Evolutionary conservation across 2,113 vertebrate species (phyloP).

Genomic region (Diphyllodes magnificus): DNA sequence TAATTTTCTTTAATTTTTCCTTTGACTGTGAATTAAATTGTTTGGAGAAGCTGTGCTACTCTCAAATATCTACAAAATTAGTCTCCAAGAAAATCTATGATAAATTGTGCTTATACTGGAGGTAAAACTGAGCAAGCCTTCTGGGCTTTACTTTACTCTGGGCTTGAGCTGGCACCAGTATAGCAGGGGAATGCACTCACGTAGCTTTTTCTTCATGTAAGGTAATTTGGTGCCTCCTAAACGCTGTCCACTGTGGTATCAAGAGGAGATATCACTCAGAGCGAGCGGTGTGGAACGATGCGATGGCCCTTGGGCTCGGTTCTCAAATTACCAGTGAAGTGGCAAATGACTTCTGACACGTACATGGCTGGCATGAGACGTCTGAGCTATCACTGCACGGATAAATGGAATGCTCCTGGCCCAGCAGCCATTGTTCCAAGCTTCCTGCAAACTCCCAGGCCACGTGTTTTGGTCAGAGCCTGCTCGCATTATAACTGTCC

Average conservation of each 20-base stretch:
- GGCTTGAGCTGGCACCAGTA: background rate
- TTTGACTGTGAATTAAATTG: background rate
- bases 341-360: background rate
- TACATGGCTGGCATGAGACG: fast-evolving
- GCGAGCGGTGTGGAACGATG: fast-evolving
- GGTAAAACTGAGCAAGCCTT: background rate
- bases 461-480: background rate
- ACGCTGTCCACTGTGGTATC: background rate
- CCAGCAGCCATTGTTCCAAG: background rate
- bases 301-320: fast-evolving
- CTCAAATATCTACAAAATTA: background rate
- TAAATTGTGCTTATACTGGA: background rate
- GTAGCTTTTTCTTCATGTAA: background rate
- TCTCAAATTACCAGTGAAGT: background rate
- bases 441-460: background rate
- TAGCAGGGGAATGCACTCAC: background rate
- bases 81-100: background rate
- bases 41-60: background rate
- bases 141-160: background rate
- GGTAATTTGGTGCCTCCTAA: background rate
- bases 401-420: background rate
- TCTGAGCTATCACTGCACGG: background rate
- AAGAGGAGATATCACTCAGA: background rate
- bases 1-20: background rate
- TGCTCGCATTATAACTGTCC: background rate